phyloP scores from a whole-genome alignment of 1,140 invertebrate genomes.

The Brachionus plicatilis region DNA sequence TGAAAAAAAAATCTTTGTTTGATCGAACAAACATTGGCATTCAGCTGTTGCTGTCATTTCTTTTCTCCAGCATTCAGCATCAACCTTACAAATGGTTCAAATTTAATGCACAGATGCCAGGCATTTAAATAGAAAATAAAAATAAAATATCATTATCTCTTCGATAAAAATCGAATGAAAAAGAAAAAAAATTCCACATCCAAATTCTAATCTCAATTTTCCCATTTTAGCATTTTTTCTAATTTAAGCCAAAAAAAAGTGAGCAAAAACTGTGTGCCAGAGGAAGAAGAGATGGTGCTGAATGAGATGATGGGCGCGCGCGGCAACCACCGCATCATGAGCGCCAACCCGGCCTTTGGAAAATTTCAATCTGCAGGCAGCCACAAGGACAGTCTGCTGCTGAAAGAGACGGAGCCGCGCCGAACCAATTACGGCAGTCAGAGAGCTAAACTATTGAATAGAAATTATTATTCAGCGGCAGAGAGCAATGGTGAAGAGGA shows the following conservation, averaged over 20 bases:
- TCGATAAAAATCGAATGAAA: neutral
- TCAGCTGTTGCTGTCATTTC: neutral
- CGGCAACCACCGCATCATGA: neutral
- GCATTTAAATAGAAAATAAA: neutral
- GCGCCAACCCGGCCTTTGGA: neutral
- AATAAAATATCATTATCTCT: neutral
- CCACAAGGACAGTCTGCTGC: neutral
- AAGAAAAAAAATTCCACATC: neutral
- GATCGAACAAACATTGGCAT: neutral
- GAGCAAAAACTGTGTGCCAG: neutral
- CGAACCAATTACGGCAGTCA: neutral
- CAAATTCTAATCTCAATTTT: neutral
- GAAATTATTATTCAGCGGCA: constrained; percentile 16
- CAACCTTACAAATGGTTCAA: neutral
- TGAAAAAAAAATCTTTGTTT: neutral
- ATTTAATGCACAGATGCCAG: neutral
- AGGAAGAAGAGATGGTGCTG: neutral
- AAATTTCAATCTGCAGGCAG: neutral
- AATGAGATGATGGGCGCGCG: neutral
- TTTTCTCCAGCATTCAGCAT: neutral
- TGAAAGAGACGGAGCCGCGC: neutral
- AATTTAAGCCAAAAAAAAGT: neutral
- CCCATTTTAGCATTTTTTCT: neutral
- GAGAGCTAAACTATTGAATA: neutral
- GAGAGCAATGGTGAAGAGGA: constrained; percentile 34